Evolutionary conservation across 2,888 invertebrate genomes (phyloP).

Genomic region (Nyleta sp.): DNA sequence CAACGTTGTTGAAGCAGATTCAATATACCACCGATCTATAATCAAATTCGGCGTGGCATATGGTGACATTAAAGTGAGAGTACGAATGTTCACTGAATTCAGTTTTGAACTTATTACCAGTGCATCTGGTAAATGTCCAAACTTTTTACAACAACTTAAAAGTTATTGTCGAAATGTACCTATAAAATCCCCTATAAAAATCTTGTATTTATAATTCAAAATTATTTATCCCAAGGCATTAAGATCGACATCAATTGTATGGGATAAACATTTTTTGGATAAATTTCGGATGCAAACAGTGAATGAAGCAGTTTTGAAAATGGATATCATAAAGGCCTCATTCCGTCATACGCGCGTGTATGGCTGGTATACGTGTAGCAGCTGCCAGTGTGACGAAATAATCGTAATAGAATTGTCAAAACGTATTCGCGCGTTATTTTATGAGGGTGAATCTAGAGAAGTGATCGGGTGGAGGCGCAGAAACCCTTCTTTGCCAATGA

Average conservation of each 20-base stretch:
- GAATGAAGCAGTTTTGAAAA: not conserved
- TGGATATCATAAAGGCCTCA: slow-evolving; percentile 20
- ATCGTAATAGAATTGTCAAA: slow-evolving; percentile 82
- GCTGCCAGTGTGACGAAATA: slow-evolving; percentile 78
- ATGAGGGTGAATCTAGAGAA: slow-evolving; percentile 75
- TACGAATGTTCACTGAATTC: not conserved
- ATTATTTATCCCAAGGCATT: too few relatives aligned
- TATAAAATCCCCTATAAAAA: too few relatives aligned
- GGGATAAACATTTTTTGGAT: too few relatives aligned
- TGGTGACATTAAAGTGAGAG: slow-evolving; percentile 14
- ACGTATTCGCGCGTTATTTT: slow-evolving; percentile 81
- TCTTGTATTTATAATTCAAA: too few relatives aligned
- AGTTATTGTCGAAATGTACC: too few relatives aligned
- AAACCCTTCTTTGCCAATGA: slow-evolving; percentile 76
- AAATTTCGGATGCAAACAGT: not conserved
- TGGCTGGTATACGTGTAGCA: slow-evolving; percentile 70
- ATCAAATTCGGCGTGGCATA: slow-evolving; percentile 49
- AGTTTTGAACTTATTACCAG: not conserved
- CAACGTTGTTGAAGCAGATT: slow-evolving; percentile 38
- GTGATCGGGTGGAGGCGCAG: slow-evolving; percentile 67
- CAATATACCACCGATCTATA: slow-evolving; percentile 44
- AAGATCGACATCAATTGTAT: too few relatives aligned
- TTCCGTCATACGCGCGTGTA: slow-evolving; percentile 31
- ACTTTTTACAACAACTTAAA: too few relatives aligned
- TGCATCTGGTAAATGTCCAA: not conserved